Conservation (phyloP, 2,113 vertebrate genomes). For the Trichechus manatus region DNA sequence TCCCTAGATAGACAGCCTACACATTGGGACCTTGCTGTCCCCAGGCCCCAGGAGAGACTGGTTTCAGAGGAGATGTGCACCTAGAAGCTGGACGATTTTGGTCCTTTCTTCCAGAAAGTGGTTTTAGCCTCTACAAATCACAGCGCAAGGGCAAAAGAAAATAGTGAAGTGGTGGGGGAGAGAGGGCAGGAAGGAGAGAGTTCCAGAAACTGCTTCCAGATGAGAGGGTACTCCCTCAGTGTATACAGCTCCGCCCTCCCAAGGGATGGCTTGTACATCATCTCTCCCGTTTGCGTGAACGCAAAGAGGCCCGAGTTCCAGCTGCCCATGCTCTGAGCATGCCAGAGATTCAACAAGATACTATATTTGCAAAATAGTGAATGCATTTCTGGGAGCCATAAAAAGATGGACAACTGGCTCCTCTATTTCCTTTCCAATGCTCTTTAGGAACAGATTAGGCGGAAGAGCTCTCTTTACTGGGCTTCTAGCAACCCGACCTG, state of each 20-base stretch:
- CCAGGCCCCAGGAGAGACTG: neutral
- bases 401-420: neutral
- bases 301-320: neutral
- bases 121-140: constrained; percentile 51
- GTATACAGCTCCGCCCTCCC: neutral
- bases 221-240: neutral
- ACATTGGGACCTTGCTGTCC: neutral
- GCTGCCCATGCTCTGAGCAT: neutral
- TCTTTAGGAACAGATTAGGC: constrained; percentile 15
- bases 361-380: neutral
- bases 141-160: constrained; percentile 38
- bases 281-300: neutral
- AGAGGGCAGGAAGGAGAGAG: neutral
- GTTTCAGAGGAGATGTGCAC: neutral
- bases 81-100: neutral
- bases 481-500: neutral
- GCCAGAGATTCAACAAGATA: neutral
- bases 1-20: neutral
- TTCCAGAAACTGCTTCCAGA: constrained; percentile 59
- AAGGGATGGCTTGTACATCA: neutral
- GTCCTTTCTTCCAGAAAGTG: neutral
- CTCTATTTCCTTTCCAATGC: neutral
- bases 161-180: neutral
- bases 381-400: neutral
- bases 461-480: neutral